Evolutionary conservation across 2,888 invertebrate species (phyloP).

Genomic region (Mimas tiliae): DNA sequence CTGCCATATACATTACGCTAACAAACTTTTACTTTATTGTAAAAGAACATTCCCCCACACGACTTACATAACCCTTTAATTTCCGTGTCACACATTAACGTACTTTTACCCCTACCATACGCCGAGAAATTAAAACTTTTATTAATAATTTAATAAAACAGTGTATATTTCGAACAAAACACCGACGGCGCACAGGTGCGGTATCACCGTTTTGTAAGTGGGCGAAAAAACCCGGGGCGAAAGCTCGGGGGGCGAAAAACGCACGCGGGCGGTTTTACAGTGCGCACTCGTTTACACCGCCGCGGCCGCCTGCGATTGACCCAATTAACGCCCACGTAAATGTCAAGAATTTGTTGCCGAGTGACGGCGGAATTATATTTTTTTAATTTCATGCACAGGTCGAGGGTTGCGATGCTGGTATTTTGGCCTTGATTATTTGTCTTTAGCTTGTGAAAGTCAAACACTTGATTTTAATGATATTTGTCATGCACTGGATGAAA

Average conservation of each 20-base stretch:
- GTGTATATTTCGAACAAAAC: conserved; percentile 16
- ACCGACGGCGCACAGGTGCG: conserved; percentile 19
- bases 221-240: conserved; percentile 6
- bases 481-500: not conserved
- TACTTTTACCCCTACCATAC: not conserved
- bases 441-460: not conserved
- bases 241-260: conserved; percentile 18
- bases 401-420: not conserved
- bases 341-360: conserved; percentile 24
- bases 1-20: too few species aligned
- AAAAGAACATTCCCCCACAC: too few species aligned
- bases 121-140: conserved; percentile 13
- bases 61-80: not conserved
- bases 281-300: conserved; percentile 13
- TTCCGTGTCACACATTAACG: not conserved
- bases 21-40: not conserved
- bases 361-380: conserved; percentile 17
- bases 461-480: not conserved
- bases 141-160: conserved; percentile 20
- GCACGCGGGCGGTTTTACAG: conserved; percentile 17
- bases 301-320: conserved; percentile 14
- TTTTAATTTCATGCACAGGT: conserved; percentile 10
- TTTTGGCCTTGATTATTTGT: conserved; percentile 18
- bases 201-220: conserved; percentile 19
- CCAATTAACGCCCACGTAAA: conserved; percentile 21